phyloP scores from a whole-genome alignment of 1,140 invertebrate genomes.

The Drosophila leontia region DNA sequence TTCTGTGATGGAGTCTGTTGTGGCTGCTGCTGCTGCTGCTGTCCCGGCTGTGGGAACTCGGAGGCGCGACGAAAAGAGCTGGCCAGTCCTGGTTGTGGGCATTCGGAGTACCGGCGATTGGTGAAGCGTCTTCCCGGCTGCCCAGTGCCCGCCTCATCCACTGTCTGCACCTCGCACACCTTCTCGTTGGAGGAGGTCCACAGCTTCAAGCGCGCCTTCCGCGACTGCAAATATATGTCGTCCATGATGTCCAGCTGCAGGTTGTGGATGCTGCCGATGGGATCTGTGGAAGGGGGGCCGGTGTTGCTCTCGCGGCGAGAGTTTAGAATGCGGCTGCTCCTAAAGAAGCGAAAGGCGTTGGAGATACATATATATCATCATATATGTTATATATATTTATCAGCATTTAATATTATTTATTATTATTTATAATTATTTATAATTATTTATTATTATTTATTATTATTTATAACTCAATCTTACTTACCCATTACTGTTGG shows the following conservation, averaged over 20 bases:
- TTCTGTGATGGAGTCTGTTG: slow-evolving; percentile 3
- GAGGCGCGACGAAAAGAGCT: slow-evolving; percentile 87
- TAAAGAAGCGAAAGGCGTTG: slow-evolving; percentile 1
- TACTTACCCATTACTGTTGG: slow-evolving; percentile 86
- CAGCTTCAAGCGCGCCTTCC: slow-evolving; percentile 91
- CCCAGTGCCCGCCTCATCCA: slow-evolving; percentile 88
- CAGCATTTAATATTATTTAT: too few relatives aligned
- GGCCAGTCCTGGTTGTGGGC: slow-evolving; percentile 86
- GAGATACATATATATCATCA: too few relatives aligned
- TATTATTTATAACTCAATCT: too few relatives aligned
- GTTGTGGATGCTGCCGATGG: slow-evolving; percentile 92
- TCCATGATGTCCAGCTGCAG: slow-evolving; percentile 94
- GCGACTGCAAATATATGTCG: slow-evolving; percentile 90
- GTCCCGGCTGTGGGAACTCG: slow-evolving; percentile 87
- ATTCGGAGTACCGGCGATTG: slow-evolving; percentile 90
- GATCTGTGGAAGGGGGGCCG: slow-evolving; percentile 89
- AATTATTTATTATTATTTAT: too few relatives aligned
- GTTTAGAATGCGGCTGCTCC: slow-evolving; percentile 71
- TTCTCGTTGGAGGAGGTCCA: slow-evolving; percentile 92
- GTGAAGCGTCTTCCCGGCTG: slow-evolving; percentile 86
- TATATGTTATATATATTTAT: too few relatives aligned
- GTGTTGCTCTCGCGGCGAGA: slow-evolving; percentile 81
- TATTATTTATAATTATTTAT: too few relatives aligned
- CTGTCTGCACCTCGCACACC: slow-evolving; percentile 91
- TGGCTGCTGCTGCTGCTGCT: slow-evolving; percentile 76